Evolutionary conservation across 1,140 invertebrate species (phyloP).

Genomic region (Branchinecta lindahli): DNA sequence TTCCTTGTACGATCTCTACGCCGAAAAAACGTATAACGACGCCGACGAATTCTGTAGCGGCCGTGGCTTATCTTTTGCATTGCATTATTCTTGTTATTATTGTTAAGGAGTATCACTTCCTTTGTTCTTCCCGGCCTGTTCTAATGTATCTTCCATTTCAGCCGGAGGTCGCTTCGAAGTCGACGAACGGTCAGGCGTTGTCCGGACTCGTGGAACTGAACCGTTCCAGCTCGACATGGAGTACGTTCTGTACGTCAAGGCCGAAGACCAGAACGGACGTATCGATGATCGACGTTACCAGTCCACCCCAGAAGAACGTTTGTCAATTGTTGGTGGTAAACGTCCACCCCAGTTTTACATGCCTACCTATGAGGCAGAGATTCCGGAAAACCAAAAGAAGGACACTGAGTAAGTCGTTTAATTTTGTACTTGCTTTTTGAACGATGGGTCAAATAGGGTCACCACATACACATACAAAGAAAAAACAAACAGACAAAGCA

Average conservation of each 20-base stretch:
- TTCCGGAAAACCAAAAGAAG: constrained; percentile 88
- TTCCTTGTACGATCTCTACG: no score
- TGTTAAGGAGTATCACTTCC: no score
- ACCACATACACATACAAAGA: no score
- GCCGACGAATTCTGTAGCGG: no score
- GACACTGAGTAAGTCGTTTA: constrained; percentile 71
- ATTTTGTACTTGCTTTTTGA: neutral
- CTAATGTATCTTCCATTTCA: constrained; percentile 24
- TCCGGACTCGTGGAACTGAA: constrained; percentile 74
- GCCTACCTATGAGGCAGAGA: constrained; percentile 79
- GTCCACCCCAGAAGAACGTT: constrained; percentile 71
- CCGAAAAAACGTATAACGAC: no score
- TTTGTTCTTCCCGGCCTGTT: neutral
- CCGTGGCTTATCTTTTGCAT: no score
- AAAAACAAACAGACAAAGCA: no score
- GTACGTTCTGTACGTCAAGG: constrained; percentile 86
- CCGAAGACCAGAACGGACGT: constrained; percentile 83
- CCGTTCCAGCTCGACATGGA: constrained; percentile 90
- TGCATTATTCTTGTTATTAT: no score
- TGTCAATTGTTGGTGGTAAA: constrained; percentile 85
- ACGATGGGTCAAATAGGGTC: neutral
- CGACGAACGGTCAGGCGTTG: constrained; percentile 78
- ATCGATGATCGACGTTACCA: constrained; percentile 74
- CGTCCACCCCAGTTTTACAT: constrained; percentile 86
- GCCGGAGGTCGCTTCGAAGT: constrained; percentile 66